Conservation (phyloP, 2,797 vertebrate genomes). For the Columba guinea region DNA sequence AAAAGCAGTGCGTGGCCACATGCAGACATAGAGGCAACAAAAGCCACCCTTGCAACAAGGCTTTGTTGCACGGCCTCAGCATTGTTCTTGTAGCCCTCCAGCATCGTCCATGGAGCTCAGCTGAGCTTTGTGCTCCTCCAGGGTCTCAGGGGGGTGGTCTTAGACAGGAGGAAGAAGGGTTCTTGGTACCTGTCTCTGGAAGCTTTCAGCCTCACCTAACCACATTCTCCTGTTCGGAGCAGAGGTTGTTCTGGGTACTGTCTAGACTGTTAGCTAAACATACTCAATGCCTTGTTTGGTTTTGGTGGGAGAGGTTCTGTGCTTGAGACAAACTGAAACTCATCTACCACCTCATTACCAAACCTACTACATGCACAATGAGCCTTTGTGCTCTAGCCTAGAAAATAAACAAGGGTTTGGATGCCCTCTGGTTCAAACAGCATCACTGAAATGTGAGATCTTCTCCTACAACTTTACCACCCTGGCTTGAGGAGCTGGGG, state of each 20-base stretch:
- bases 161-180: neutral
- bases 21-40: slow-evolving; percentile 48
- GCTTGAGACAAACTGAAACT: slow-evolving; percentile 43
- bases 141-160: neutral
- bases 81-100: slow-evolving; percentile 60
- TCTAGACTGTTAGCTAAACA: neutral
- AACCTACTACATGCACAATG: slow-evolving; percentile 15
- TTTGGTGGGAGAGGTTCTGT: slow-evolving; percentile 18
- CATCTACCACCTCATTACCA: slow-evolving; percentile 27
- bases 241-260: neutral
- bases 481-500: neutral
- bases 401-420: slow-evolving; percentile 60
- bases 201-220: neutral
- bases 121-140: slow-evolving; percentile 7
- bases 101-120: slow-evolving; percentile 47
- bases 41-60: slow-evolving; percentile 62
- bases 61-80: slow-evolving; percentile 57
- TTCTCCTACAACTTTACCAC: slow-evolving; percentile 2
- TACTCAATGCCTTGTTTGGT: neutral
- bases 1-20: slow-evolving; percentile 62
- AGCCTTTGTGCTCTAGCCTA: slow-evolving; percentile 31
- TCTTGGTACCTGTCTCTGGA: neutral
- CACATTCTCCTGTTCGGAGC: neutral
- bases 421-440: slow-evolving; percentile 40
- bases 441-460: slow-evolving; percentile 18